Evolutionary conservation across 2,888 invertebrate genomes (phyloP), one percentile per base, ranked within the genome.

Genomic region (Xanthia icteritia): DNA sequence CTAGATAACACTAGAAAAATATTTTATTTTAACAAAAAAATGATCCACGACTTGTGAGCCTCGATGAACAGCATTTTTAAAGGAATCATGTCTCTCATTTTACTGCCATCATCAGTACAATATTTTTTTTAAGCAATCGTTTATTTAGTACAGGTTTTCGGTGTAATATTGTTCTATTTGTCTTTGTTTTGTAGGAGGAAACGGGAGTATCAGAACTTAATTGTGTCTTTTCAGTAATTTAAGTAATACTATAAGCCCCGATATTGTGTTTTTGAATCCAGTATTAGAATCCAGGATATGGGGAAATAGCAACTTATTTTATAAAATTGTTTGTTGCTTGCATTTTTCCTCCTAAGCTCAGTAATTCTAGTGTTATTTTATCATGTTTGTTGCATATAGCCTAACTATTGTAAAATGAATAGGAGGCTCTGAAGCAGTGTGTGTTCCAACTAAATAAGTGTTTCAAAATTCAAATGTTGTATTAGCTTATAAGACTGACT

Each of bases 401-500:
- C 54, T 51, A 23, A 69, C 15, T 45, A 9, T 65, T 70, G 27
- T 60, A 67, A 58, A 51, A 66, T n/a, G 17, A 60, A 68, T 39
- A 65, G 45, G 36, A 36, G 31, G 48, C 71, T 67, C 64, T 61
- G 60, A 79, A 81, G 27, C 66, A 58, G 79, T 58, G 63, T 64
- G 70, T 76, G 76, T 73, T 82, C 56, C 60, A 71, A 71, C 45
- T 65, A 68, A 73, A 61, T 76, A 76, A 64, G 54, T 69, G 36
- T 65, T 78, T 73, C 71, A 27, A 86, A 76, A 79, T 76, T 73
- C 85, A 70, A 63, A 79, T 81, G 67, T 82, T 79, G 79, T 86
- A 79, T 81, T 88, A 88, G 89, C 78, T 58, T 82, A 85, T 80
- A 89, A 87, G 87, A 87, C 87, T 87, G 87, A 87, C 78, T 87